phyloP scores from a whole-genome alignment of 1,140 invertebrate genomes.

The Diorhabda carinulata region DNA sequence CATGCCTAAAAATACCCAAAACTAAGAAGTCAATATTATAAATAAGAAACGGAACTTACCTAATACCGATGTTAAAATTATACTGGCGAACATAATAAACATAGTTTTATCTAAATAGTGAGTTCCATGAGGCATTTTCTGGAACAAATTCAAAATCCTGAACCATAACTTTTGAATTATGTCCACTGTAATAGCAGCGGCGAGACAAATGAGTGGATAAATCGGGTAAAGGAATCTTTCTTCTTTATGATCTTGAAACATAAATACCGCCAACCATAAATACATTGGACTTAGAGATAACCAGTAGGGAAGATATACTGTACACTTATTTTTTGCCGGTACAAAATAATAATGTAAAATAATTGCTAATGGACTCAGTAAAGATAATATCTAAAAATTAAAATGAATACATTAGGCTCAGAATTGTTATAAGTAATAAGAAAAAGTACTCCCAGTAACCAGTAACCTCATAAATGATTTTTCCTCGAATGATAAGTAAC shows the following conservation, averaged over 20 bases:
- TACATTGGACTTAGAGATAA: conserved; percentile 74
- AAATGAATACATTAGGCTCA: neutral
- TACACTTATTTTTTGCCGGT: conserved; percentile 58
- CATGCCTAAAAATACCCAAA: conserved; percentile 48
- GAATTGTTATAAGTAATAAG: too few species aligned
- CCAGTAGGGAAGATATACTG: conserved; percentile 66
- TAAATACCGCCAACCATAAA: conserved; percentile 88
- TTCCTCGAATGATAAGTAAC: too few species aligned
- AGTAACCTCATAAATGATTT: too few species aligned
- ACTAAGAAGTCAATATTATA: neutral
- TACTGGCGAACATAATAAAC: conserved; percentile 63
- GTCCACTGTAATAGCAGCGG: conserved; percentile 80
- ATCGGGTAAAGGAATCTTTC: conserved; percentile 95
- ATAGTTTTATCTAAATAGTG: conserved; percentile 75
- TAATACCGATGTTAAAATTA: conserved; percentile 58
- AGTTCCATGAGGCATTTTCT: conserved; percentile 48
- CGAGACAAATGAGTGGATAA: conserved; percentile 87
- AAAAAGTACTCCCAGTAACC: too few species aligned
- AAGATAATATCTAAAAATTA: conserved; percentile 54
- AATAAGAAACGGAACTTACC: conserved; percentile 41
- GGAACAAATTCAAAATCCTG: conserved; percentile 55
- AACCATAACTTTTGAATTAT: conserved; percentile 74
- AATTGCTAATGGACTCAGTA: conserved; percentile 52
- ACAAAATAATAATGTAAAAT: conserved; percentile 51
- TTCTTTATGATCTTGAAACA: conserved; percentile 84